These are phyloP conservation scores for Theretra japonica DNA, from an alignment of 2,888 invertebrate genomes.

Conservation along the genomic window DNA sequence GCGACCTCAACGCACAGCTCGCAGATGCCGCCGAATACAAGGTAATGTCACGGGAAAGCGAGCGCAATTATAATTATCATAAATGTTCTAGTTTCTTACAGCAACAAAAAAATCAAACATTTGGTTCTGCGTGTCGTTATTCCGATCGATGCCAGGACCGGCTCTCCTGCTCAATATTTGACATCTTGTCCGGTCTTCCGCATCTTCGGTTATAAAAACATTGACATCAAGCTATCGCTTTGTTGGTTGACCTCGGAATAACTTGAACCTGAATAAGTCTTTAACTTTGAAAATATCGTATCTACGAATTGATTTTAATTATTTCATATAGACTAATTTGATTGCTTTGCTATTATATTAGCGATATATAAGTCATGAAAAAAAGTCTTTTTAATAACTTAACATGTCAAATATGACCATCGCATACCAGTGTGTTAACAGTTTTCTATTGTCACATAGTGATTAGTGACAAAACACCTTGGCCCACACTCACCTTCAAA, in stretches of 20 bases:
- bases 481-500: slow-evolving; percentile 22
- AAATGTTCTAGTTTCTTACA: no score
- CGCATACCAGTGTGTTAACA: background rate
- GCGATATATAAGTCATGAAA: background rate
- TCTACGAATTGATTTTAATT: background rate
- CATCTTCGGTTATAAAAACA: no score
- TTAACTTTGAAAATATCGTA: no score
- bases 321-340: background rate
- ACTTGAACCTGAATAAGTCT: no score
- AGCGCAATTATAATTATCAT: background rate
- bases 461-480: slow-evolving; percentile 7
- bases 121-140: no score
- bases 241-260: no score
- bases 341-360: background rate
- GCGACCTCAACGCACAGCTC: slow-evolving; percentile 93
- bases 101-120: background rate
- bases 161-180: no score
- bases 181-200: no score
- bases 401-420: background rate
- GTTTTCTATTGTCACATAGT: slow-evolving; percentile 11
- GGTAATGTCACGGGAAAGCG: slow-evolving; percentile 69
- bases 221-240: no score
- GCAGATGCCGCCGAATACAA: slow-evolving; percentile 95
- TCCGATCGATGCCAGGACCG: no score
- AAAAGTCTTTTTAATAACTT: background rate